Percentiles rank a stretch among this genome's conserved stretches.
Conservation (phyloP, 2,797 vertebrate genomes). For the Zalophus californianus region DNA sequence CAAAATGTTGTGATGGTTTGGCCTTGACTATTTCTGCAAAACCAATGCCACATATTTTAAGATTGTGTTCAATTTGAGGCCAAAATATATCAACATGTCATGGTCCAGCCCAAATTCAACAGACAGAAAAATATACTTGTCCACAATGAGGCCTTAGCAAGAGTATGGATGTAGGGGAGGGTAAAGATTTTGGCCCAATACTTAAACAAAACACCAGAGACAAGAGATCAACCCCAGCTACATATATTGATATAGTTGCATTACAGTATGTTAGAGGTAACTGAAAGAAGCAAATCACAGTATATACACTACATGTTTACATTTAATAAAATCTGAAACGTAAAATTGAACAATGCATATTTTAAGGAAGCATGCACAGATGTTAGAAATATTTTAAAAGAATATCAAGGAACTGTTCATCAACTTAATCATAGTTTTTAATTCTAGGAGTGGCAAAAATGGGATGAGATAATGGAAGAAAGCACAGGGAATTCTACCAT, state of each 20-base stretch:
- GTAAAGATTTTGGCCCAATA: not conserved
- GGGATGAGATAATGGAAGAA: not conserved
- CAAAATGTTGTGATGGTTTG: not conserved
- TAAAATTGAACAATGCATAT: not conserved
- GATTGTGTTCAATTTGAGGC: not conserved
- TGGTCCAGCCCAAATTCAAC: not conserved
- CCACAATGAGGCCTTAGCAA: not conserved
- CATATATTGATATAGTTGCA: not conserved
- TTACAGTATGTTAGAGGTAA: not conserved
- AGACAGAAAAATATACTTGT: not conserved
- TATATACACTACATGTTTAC: not conserved
- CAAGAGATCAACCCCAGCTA: not conserved
- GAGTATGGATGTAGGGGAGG: fast-evolving
- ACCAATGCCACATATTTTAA: not conserved
- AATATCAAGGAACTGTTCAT: not conserved
- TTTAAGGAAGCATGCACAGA: not conserved
- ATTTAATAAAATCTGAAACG: not conserved
- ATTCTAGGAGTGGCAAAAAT: not conserved
- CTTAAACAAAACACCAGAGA: not conserved
- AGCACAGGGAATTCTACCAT: not conserved
- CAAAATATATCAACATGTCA: not conserved
- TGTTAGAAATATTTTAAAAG: not conserved
- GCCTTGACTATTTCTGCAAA: not conserved
- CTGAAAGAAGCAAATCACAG: not conserved
- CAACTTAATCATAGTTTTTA: not conserved